Evolutionary conservation across 2,797 vertebrate species (phyloP).

Genomic region (Pseudocheirus occidentalis): DNA sequence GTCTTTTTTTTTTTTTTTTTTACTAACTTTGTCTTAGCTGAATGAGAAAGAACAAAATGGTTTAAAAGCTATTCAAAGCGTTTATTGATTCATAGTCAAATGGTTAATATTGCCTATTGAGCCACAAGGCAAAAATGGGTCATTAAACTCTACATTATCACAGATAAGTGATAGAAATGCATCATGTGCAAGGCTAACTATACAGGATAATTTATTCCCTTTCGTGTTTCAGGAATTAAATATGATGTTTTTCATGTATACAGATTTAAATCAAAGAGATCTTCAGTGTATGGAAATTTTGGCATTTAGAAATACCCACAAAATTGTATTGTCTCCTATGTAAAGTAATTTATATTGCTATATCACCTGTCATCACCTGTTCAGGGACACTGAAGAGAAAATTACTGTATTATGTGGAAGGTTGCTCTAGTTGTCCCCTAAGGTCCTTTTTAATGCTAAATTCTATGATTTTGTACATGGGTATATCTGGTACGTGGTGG

Average conservation of each 20-base stretch:
- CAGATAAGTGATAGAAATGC: background rate
- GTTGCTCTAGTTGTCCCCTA: background rate
- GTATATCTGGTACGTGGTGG: background rate
- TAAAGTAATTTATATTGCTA: background rate
- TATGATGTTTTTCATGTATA: background rate
- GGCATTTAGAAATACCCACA: background rate
- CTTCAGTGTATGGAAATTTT: background rate
- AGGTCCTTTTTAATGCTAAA: background rate
- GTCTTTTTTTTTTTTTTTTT: background rate
- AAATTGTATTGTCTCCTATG: background rate
- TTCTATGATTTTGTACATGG: background rate
- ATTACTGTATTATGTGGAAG: background rate
- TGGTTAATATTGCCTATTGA: background rate
- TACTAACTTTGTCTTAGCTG: background rate
- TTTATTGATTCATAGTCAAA: background rate
- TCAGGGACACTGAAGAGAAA: background rate
- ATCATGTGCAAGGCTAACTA: background rate
- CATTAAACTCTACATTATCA: background rate
- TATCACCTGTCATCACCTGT: background rate
- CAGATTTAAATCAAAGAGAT: background rate
- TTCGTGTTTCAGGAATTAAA: background rate
- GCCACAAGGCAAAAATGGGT: background rate
- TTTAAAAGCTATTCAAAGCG: background rate
- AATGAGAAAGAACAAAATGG: background rate
- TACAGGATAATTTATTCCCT: background rate